Base-by-base conservation (phyloP, 1,140 invertebrate species). In the Drosophila arawakana region DNA sequence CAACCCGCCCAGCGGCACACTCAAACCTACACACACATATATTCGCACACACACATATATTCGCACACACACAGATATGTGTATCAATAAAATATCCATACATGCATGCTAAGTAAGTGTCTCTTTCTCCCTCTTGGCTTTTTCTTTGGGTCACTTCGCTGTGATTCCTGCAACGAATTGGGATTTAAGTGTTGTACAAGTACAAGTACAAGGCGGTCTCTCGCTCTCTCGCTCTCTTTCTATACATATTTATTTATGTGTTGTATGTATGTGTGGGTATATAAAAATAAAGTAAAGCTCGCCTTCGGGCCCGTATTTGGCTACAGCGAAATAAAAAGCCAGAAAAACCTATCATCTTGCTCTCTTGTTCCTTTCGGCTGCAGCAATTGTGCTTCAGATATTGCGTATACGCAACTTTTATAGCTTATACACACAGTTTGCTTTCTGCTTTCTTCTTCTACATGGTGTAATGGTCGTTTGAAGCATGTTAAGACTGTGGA, bases 41-140 rank as follows among this genome's bases (percentile, higher is more conserved):
- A n/a, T n/a, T n/a, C n/a, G n/a, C n/a, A n/a, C n/a, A n/a, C n/a
- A n/a, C n/a, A n/a, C n/a, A n/a, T n/a, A n/a, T n/a, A n/a, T n/a
- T n/a, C n/a, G n/a, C 44, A 21, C 13, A 11, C 35, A 13, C 37
- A 57, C 54, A 74, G 72, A 76, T 52, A 79, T 82, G 76, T 74
- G 84, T 89, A 89, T 89, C 85, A 89, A 89, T 89, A 89, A 90
- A 89, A 89, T 89, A 89, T 89, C 78, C 84, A 89, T 89, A 89
- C 85, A 90, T 89, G 85, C 84, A 89, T 89, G 84, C 79, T 90
- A 89, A 89, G 84, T 89, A 90, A 89, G 85, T 89, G 84, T 73
- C 44, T 62, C 21, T 13, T 34, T 34, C 18, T 21, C 57, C 6
- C 49, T n/a, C 44, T 52, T 13, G 8, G 13, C 25, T 47, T 18